Evolutionary conservation across 2,797 vertebrate genomes (phyloP).

Genomic region (Sylvia borin): DNA sequence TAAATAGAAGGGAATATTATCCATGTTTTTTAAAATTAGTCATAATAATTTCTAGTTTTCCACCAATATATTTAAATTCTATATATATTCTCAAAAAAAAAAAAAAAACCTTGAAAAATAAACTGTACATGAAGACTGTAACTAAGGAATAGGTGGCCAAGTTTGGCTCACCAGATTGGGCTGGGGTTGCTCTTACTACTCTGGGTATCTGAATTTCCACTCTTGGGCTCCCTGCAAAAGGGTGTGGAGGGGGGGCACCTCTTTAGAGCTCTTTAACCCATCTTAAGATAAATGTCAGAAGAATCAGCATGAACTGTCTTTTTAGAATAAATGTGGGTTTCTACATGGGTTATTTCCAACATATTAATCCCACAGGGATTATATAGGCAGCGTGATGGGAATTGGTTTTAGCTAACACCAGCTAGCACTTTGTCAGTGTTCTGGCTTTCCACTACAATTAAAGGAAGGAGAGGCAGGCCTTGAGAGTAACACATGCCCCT

Average conservation of each 20-base stretch:
- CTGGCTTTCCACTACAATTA: neutral
- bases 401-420: neutral
- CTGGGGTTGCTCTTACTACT: neutral
- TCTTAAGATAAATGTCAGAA: neutral
- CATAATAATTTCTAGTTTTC: neutral
- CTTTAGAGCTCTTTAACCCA: neutral
- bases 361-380: neutral
- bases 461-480: neutral
- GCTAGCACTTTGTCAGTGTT: neutral
- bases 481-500: neutral
- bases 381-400: neutral
- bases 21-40: neutral
- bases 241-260: fast-evolving
- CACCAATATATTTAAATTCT: neutral
- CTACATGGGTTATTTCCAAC: neutral
- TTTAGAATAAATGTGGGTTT: neutral
- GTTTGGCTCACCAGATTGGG: neutral
- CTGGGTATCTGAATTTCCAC: neutral
- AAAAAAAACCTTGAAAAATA: neutral
- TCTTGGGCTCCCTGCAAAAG: neutral
- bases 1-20: neutral
- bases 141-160: neutral
- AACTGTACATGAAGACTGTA: neutral
- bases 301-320: neutral
- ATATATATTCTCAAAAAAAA: neutral